Conservation (phyloP, 1,140 invertebrate genomes). For the Nilaparvata lugens region DNA sequence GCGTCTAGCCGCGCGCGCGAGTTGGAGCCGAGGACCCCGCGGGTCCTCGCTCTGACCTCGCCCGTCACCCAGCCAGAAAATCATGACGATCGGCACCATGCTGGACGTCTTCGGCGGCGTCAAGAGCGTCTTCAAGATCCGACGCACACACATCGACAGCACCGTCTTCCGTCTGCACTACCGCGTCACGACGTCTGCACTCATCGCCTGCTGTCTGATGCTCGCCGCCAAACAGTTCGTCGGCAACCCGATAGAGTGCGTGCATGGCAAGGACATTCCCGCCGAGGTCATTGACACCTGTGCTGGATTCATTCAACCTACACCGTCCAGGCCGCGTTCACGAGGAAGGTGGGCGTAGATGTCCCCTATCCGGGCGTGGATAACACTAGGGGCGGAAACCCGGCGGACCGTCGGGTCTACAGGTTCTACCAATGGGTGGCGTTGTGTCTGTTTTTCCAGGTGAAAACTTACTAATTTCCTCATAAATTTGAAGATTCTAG, state of each 20-base stretch:
- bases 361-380: slow-evolving; percentile 61
- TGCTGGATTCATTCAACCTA: slow-evolving; percentile 92
- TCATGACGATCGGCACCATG: neutral
- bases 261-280: slow-evolving; percentile 64
- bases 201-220: slow-evolving; percentile 42
- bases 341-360: slow-evolving; percentile 46
- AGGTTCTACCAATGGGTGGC: slow-evolving; percentile 87
- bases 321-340: slow-evolving; percentile 61
- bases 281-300: slow-evolving; percentile 81
- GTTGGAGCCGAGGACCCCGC: no score
- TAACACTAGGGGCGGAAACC: slow-evolving; percentile 37
- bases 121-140: neutral
- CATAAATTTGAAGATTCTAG: no score
- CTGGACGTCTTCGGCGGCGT: neutral
- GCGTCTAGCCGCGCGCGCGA: no score
- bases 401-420: slow-evolving; percentile 45
- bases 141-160: neutral
- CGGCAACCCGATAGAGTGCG: slow-evolving; percentile 53
- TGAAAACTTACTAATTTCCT: no score
- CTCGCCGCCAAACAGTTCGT: slow-evolving; percentile 47
- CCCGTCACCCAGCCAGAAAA: neutral
- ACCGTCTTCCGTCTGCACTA: neutral
- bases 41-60: no score
- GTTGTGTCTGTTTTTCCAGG: slow-evolving; percentile 78
- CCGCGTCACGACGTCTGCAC: slow-evolving; percentile 39